These are phyloP conservation scores for Neogale vison DNA, from an alignment of 2,113 vertebrate genomes.

Conservation along the genomic window DNA sequence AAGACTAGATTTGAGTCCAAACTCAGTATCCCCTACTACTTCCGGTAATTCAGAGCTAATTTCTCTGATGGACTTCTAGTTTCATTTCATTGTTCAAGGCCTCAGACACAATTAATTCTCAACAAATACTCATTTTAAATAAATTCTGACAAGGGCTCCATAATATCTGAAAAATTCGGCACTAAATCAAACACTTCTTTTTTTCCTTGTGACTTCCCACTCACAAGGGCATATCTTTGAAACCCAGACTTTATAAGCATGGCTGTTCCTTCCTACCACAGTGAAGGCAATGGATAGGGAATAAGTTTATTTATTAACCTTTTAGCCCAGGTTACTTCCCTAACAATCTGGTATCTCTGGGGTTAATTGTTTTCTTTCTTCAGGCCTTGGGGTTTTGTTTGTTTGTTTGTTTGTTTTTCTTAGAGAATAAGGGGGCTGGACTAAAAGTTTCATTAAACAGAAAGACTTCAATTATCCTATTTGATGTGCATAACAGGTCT, in stretches of 20 bases:
- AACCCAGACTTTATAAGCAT: background rate
- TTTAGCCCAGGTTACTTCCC: background rate
- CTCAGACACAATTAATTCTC: background rate
- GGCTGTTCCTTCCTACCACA: background rate
- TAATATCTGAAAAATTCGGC: background rate
- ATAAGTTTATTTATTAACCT: background rate
- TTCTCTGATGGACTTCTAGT: background rate
- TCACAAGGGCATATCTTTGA: background rate
- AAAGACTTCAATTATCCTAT: background rate
- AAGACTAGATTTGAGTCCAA: background rate
- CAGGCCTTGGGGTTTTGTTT: background rate
- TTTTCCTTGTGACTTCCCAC: background rate
- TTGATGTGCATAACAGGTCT: background rate
- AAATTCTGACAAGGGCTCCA: background rate
- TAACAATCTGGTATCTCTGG: background rate
- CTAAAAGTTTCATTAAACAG: background rate
- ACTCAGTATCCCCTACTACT: background rate
- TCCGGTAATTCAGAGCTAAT: background rate
- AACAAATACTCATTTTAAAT: constrained; percentile 4
- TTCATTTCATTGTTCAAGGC: background rate
- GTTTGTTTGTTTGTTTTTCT: background rate
- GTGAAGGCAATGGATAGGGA: background rate
- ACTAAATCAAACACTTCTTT: background rate
- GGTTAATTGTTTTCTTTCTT: background rate
- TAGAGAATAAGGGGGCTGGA: background rate